A percentile compares a stretch with the other conserved stretches of the same genome.
Evolutionary conservation across 2,888 invertebrate genomes (phyloP).

Genomic region (Kuschelorhynchus macadamiae): DNA sequence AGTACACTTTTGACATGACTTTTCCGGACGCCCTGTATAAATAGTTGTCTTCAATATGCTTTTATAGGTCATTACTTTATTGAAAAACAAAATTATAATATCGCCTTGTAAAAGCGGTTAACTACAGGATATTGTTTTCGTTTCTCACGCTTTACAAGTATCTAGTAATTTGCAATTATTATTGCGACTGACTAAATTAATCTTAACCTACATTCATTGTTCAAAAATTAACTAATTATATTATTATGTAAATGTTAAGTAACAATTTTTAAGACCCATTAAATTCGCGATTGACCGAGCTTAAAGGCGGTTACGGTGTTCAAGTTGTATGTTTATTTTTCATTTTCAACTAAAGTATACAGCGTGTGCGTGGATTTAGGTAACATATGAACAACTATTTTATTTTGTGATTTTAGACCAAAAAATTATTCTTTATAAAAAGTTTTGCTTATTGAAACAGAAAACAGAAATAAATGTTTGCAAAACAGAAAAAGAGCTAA

Average conservation of each 20-base stretch:
- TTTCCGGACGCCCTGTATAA: too few relatives aligned
- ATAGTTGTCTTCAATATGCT: neutral
- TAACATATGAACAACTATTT: too few relatives aligned
- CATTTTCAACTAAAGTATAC: too few relatives aligned
- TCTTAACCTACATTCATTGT: conserved; percentile 44
- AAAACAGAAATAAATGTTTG: too few relatives aligned
- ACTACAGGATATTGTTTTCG: conserved; percentile 24
- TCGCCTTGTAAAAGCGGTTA: conserved; percentile 5
- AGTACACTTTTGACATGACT: too few relatives aligned
- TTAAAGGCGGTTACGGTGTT: too few relatives aligned
- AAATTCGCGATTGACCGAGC: conserved; percentile 10
- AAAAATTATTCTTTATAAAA: too few relatives aligned
- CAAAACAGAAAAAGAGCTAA: too few relatives aligned
- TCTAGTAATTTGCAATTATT: conserved; percentile 10
- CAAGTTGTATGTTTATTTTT: too few relatives aligned
- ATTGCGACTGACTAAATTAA: conserved; percentile 36
- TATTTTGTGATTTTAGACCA: too few relatives aligned
- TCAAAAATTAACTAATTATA: conserved; percentile 40
- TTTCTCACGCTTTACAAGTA: conserved; percentile 38
- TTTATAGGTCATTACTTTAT: conserved; percentile 28
- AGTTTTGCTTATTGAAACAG: too few relatives aligned
- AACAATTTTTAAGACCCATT: conserved; percentile 13
- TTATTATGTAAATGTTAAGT: conserved; percentile 21
- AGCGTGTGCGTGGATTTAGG: too few relatives aligned
- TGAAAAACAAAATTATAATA: conserved; percentile 13